Base-by-base conservation (phyloP, 2,888 invertebrate genomes). In the Geophilus truncorum region DNA sequence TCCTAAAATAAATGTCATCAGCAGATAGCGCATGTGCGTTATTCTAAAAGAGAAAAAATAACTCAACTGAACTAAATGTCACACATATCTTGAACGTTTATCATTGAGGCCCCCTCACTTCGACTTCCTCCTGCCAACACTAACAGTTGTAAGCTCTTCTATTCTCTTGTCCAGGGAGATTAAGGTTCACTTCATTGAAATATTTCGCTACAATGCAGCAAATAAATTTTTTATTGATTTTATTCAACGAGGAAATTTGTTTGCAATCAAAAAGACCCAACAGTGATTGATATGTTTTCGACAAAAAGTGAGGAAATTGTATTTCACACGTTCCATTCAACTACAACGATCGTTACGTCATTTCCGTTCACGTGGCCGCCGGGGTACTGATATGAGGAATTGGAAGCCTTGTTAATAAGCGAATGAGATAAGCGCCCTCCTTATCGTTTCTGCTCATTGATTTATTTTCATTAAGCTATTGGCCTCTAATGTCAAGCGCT, bases 381-480 rank as follows among this genome's bases (percentile, higher is more conserved):
- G 15, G 40, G 40, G 40, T 40, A 40, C 40, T 40, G 40, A 40
- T 40, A 40, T 10, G 57, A 23, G 57, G 57, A 62, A 62, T 62
- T 62, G 57, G 57, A 23, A 62, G 57, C 23, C 57, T 62, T 62
- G 57, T 62, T 62, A 62, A 62, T 62, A 62, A 62, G 21, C 21
- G 57, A 62, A 62, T n/a, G 57, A 62, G 57, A 62, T 62, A 62
- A 62, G 57, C 57, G 57, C 57, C 57, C 57, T 62, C 57, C 21
- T 62, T 62, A 62, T 62, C 57, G 57, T 21, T 18, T 10, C n/a
- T 23, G 57, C 57, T 62, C 57, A 62, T 62, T 62, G 57, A 62
- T 62, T 62, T 62, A 62, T 62, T 62, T 62, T 62, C 57, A 62
- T 62, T 62, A 23, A 62, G 57, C 57, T 62, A 62, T 62, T 62